These are phyloP conservation scores for Catharus ustulatus DNA, from an alignment of 2,797 vertebrate genomes.

Conservation along the genomic window DNA sequence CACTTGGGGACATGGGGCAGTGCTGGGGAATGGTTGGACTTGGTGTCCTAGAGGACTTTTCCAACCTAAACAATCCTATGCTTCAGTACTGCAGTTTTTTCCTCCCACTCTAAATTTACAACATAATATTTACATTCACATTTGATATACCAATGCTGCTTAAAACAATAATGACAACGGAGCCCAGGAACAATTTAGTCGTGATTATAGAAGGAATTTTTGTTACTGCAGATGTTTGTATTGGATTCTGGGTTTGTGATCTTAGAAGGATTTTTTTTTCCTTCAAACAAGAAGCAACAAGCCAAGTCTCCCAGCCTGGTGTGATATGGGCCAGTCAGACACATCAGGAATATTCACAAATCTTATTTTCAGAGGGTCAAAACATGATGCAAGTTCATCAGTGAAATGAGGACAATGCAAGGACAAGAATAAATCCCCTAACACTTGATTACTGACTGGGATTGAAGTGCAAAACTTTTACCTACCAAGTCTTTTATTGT, in stretches of 20 bases:
- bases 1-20: not conserved
- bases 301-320: not conserved
- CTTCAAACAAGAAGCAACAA: not conserved
- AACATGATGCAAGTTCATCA: not conserved
- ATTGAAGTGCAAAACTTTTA: not conserved
- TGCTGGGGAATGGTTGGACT: not conserved
- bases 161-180: not conserved
- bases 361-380: not conserved
- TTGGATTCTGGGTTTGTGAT: slow-evolving; percentile 19
- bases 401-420: not conserved
- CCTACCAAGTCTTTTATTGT: not conserved
- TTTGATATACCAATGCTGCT: not conserved
- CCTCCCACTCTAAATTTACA: not conserved
- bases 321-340: not conserved
- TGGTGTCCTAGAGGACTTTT: not conserved
- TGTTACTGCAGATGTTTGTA: slow-evolving; percentile 24
- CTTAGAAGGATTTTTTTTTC: not conserved
- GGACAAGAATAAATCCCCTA: not conserved
- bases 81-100: not conserved
- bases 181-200: not conserved
- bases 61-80: not conserved
- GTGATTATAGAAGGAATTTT: not conserved
- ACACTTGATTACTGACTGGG: not conserved
- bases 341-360: not conserved
- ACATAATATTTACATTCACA: slow-evolving; percentile 27